phyloP scores from a whole-genome alignment of 1,140 invertebrate genomes.

The Onthophagus taurus region DNA sequence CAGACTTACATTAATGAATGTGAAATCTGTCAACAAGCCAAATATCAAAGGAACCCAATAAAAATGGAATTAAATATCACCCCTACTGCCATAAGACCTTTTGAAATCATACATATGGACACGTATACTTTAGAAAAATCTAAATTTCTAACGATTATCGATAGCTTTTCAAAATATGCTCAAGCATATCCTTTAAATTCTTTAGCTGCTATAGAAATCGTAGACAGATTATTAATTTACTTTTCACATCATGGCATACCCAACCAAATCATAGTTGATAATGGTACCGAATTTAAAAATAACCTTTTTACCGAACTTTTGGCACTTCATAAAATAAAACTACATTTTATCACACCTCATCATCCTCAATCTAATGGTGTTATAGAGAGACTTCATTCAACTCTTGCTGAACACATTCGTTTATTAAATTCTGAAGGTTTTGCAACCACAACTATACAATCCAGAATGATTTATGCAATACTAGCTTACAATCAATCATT shows the following conservation, averaged over 20 bases:
- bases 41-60: slow-evolving; percentile 30
- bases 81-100: slow-evolving; percentile 22
- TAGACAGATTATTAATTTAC: not conserved
- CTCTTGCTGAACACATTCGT: slow-evolving; percentile 1
- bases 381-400: slow-evolving; percentile 10
- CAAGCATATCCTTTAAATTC: slow-evolving; percentile 3
- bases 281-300: slow-evolving; percentile 10
- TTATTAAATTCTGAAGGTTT: not conserved
- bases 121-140: slow-evolving; percentile 21
- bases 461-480: slow-evolving; percentile 1
- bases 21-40: slow-evolving; percentile 23
- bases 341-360: slow-evolving; percentile 6
- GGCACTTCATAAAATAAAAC: slow-evolving; percentile 4
- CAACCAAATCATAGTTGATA: not conserved
- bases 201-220: not conserved
- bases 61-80: slow-evolving; percentile 25
- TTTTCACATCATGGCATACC: not conserved
- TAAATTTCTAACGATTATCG: slow-evolving; percentile 8
- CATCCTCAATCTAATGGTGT: slow-evolving; percentile 8
- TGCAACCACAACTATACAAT: not conserved
- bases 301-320: slow-evolving; percentile 2
- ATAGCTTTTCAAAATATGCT: slow-evolving; percentile 11
- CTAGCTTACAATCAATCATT: slow-evolving; percentile 9
- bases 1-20: slow-evolving; percentile 22
- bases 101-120: slow-evolving; percentile 30